phyloP scores from a whole-genome alignment of 2,113 vertebrate genomes.

The Genyomyrus donnyi region DNA sequence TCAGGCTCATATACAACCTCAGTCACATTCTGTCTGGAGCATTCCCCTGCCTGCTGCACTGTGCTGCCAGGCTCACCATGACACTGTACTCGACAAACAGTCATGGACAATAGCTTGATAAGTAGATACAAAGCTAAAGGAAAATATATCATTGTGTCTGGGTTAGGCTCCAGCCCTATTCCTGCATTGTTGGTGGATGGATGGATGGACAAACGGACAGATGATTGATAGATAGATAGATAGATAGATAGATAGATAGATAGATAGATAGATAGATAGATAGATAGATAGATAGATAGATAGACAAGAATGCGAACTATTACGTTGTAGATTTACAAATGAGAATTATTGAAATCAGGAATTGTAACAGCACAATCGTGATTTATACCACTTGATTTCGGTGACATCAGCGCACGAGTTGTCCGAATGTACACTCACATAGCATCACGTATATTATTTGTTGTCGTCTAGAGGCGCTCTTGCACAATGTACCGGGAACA shows the following conservation, averaged over 20 bases:
- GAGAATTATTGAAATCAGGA: not conserved
- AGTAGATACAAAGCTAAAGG: not conserved
- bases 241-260: not conserved
- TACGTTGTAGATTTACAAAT: not conserved
- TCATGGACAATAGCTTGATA: not conserved
- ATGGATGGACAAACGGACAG: no score
- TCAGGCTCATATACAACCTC: not conserved
- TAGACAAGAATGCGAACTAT: not conserved
- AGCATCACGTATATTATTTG: not conserved
- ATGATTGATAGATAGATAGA: not conserved
- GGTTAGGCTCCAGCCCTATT: not conserved
- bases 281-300: no score
- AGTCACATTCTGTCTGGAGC: not conserved
- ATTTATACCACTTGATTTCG: not conserved
- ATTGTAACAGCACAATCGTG: not conserved
- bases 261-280: not conserved
- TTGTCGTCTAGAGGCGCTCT: not conserved
- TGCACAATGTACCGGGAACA: not conserved
- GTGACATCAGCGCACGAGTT: not conserved
- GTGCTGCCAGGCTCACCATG: not conserved
- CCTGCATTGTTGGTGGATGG: not conserved
- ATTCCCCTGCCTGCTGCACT: not conserved
- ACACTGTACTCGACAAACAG: not conserved
- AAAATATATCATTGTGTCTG: not conserved
- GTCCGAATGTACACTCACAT: not conserved